These are phyloP conservation scores for Steatocranus sp. DNA, from an alignment of 2,797 vertebrate species.

Conservation along the genomic window DNA sequence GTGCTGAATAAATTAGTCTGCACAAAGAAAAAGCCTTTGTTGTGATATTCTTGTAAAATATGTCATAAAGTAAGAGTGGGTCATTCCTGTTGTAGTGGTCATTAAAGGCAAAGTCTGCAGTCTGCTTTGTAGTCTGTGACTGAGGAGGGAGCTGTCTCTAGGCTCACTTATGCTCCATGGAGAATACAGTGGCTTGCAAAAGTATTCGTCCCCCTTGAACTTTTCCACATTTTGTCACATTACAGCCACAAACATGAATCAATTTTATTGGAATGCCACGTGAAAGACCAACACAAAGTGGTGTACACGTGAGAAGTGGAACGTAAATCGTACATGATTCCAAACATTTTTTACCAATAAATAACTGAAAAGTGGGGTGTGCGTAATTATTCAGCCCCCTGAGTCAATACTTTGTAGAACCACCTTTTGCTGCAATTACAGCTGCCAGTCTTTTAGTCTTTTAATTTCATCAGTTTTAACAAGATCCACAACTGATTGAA, in stretches of 20 bases:
- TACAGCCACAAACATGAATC: not conserved
- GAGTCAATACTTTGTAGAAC: not conserved
- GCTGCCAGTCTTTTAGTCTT: not conserved
- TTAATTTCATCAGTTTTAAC: not conserved
- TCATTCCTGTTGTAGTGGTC: slow-evolving; percentile 1
- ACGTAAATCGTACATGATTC: not conserved
- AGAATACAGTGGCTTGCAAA: not conserved
- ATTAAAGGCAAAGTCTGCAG: slow-evolving; percentile 4
- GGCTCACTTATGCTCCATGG: not conserved
- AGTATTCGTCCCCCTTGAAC: not conserved
- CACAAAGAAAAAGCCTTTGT: not conserved
- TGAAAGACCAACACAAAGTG: not conserved
- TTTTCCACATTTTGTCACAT: not conserved
- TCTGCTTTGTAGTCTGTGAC: slow-evolving; percentile 16
- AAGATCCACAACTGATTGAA: not conserved
- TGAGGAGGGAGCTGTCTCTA: not conserved
- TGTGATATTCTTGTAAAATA: not conserved
- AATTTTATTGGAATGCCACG: not conserved
- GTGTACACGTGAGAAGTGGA: not conserved
- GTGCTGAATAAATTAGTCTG: not conserved
- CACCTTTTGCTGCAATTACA: not conserved
- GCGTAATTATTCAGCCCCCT: rapidly evolving
- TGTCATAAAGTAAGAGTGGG: slow-evolving; percentile 9
- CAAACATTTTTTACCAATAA: not conserved
- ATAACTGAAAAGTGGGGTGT: not conserved